Percentiles rank a stretch among this genome's conserved stretches.
Conservation (phyloP, 2,113 vertebrate species). For the Camelus dromedarius region DNA sequence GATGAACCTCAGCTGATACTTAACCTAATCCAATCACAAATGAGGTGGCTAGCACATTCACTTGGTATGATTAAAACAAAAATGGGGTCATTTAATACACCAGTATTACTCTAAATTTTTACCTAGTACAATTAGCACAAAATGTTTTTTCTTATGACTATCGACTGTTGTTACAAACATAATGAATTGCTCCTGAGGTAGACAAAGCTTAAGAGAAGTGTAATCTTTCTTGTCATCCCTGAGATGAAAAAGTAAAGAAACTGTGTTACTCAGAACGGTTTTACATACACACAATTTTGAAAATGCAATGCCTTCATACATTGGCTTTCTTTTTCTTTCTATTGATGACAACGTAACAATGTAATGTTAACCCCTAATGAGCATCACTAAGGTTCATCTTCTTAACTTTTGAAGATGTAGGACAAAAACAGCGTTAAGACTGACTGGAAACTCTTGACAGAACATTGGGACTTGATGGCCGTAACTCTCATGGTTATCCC, state of each 20-base stretch:
- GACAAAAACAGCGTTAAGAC: neutral
- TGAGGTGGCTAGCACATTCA: neutral
- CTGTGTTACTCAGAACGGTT: neutral
- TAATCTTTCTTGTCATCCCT: neutral
- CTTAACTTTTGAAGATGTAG: neutral
- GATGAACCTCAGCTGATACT: neutral
- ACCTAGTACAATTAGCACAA: neutral
- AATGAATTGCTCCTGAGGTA: neutral
- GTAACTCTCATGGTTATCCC: neutral
- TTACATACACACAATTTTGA: neutral
- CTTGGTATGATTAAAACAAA: neutral
- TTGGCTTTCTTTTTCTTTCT: neutral
- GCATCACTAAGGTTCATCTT: neutral
- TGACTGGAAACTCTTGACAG: neutral
- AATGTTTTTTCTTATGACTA: neutral
- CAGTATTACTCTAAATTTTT: neutral
- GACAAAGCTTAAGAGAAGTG: neutral
- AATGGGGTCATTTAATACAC: neutral
- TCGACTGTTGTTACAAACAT: neutral
- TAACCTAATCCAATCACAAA: accelerated
- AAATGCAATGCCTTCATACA: neutral
- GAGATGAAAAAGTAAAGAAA: neutral
- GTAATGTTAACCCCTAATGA: neutral
- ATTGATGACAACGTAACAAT: too few relatives aligned
- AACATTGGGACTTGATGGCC: neutral